These are phyloP conservation scores for Poeciliopsis gracilis DNA, from an alignment of 2,797 vertebrate genomes.

Conservation along the genomic window DNA sequence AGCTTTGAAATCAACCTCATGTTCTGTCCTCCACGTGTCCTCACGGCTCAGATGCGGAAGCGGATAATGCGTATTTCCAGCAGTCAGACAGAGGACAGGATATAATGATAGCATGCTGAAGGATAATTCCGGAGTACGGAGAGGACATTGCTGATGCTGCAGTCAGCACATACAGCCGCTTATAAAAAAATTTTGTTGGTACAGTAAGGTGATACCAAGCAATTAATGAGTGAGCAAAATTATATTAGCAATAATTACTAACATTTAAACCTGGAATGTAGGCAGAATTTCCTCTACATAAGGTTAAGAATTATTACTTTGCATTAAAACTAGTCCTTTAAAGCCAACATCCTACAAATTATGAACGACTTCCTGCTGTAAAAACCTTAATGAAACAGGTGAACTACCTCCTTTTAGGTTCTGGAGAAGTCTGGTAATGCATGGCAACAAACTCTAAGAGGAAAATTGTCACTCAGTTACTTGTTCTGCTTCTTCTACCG, in stretches of 20 bases:
- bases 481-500: background rate
- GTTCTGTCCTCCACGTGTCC: constrained; percentile 1
- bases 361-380: background rate
- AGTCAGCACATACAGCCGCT: constrained; percentile 38
- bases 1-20: constrained; percentile 14
- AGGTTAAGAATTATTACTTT: background rate
- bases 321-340: background rate
- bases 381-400: background rate
- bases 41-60: constrained; percentile 24
- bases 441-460: background rate
- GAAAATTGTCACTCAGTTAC: background rate
- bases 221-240: background rate
- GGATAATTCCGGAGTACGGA: constrained; percentile 62
- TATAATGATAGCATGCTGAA: constrained; percentile 66
- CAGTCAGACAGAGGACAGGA: constrained; percentile 60
- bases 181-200: constrained; percentile 31
- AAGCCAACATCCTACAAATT: background rate
- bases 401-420: background rate
- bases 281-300: background rate
- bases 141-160: constrained; percentile 67
- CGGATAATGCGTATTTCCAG: constrained; percentile 43
- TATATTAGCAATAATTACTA: background rate
- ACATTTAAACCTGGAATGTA: constrained; percentile 3
- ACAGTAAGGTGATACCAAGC: background rate
- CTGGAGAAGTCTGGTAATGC: background rate